These are phyloP conservation scores for Adelognathus sp. DNA, from an alignment of 2,888 invertebrate species.

Conservation along the genomic window DNA sequence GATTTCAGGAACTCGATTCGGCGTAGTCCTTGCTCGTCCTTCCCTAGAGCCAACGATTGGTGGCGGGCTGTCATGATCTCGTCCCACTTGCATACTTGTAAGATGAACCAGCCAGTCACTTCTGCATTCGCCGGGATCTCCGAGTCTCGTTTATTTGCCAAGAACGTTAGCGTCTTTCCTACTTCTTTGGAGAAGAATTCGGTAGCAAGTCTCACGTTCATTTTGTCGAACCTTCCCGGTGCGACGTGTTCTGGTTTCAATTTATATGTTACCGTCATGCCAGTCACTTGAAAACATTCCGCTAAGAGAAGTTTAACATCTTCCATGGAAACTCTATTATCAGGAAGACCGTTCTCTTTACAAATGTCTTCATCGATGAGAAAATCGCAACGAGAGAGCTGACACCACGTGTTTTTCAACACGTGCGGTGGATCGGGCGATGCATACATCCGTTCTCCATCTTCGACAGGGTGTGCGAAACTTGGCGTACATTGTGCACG, in stretches of 20 bases:
- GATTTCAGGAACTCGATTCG: neutral
- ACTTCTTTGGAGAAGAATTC: neutral
- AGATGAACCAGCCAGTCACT: neutral
- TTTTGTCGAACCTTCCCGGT: slow-evolving; percentile 5
- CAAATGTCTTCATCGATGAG: too few relatives aligned
- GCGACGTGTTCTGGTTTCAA: neutral
- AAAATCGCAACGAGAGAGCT: too few relatives aligned
- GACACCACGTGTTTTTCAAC: too few relatives aligned
- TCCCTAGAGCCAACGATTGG: neutral
- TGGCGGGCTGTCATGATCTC: neutral
- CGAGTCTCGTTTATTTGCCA: neutral
- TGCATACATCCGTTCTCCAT: too few relatives aligned
- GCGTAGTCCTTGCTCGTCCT: neutral
- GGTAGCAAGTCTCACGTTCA: slow-evolving; percentile 3
- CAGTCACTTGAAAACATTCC: too few relatives aligned
- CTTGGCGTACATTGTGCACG: too few relatives aligned
- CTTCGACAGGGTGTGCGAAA: too few relatives aligned
- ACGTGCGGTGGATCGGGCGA: too few relatives aligned
- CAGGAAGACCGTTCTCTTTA: too few relatives aligned
- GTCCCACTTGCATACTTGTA: neutral
- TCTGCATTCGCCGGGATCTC: neutral
- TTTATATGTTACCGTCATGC: too few relatives aligned
- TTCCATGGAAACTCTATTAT: too few relatives aligned
- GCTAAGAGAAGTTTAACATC: too few relatives aligned
- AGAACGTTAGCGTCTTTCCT: neutral